Evolutionary conservation across 2,113 vertebrate species (phyloP), one percentile per base, ranked within the genome.

Genomic region (Turnix velox): DNA sequence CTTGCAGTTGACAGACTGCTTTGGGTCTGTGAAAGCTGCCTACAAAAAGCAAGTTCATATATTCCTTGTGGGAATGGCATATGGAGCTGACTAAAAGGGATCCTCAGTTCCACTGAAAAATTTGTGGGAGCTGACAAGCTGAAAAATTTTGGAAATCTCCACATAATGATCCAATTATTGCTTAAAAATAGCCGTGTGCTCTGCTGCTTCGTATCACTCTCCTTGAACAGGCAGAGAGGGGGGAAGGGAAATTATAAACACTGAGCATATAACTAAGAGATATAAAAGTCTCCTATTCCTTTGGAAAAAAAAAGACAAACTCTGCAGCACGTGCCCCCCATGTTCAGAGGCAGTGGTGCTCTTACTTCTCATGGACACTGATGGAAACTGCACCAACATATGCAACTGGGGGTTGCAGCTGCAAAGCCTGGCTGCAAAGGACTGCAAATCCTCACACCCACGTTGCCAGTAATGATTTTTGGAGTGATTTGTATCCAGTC

Each of bases 61-160:
- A 89, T 87, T 87, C 94, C 82, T 82, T 92, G 92, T 79, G 78
- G 73, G 94, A 84, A 61, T 49, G 93, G 84, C 93, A 96, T 95
- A 94, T 91, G 92, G 94, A 95, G 87, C 90, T 90, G 81, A 87
- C 93, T 95, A 78, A 95, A 95, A 96, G 71, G 78, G 85, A 95
- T 94, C 84, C 84, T 95, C 58, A 35, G 66, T 79, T 95, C 94
- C 69, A 78, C 78, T 95, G 92, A 84, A 91, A 91, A 96, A 92
- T 42, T 87, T 95, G 95, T 95, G 93, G 95, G 95, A 95, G 93
- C 68, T 92, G 87, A 95, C 92, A 92, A 83, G 84, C 61, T 58
- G 84, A 96, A 91, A 89, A 92, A 82, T 69, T 89, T 89, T 92
- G 87, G 94, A 94, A 87, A 91, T 84, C 94, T 95, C 94, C 87